phyloP scores from a whole-genome alignment of 2,113 vertebrate species.

The Takifugu flavidus region DNA sequence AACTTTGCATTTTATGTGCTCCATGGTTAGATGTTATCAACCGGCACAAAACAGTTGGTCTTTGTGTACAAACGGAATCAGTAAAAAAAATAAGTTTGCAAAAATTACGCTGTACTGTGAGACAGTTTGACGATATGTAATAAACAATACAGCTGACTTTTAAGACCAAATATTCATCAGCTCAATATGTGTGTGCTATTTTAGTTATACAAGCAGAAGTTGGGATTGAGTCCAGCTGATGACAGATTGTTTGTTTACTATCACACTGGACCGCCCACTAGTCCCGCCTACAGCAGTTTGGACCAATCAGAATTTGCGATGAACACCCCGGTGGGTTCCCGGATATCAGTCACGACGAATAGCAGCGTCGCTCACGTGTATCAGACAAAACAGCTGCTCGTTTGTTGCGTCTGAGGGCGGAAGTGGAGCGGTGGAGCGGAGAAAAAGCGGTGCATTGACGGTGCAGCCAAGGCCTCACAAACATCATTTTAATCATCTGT shows the following conservation, averaged over 20 bases:
- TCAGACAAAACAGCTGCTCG: conserved; percentile 41
- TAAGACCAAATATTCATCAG: too few species aligned
- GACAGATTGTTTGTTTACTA: conserved; percentile 58
- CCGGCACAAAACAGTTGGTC: not conserved
- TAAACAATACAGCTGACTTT: too few species aligned
- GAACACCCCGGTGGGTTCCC: conserved; percentile 1
- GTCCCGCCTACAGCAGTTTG: fast-evolving
- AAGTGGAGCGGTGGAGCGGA: not conserved
- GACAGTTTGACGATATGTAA: too few species aligned
- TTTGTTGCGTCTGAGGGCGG: conserved; percentile 12
- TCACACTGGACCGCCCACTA: not conserved
- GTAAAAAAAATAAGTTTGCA: too few species aligned
- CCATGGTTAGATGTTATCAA: not conserved
- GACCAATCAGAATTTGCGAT: conserved; percentile 39
- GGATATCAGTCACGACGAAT: conserved; percentile 37
- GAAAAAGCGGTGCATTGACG: too few species aligned
- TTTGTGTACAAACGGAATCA: too few species aligned
- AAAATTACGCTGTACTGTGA: too few species aligned
- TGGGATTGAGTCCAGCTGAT: conserved; percentile 6
- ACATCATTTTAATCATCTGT: not conserved
- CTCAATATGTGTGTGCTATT: too few species aligned
- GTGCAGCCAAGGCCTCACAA: not conserved
- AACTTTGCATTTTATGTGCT: not conserved
- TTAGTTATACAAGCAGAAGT: too few species aligned
- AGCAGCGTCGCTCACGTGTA: conserved; percentile 43